Evolutionary conservation across 1,140 invertebrate genomes (phyloP).

Genomic region (Psix sp.): DNA sequence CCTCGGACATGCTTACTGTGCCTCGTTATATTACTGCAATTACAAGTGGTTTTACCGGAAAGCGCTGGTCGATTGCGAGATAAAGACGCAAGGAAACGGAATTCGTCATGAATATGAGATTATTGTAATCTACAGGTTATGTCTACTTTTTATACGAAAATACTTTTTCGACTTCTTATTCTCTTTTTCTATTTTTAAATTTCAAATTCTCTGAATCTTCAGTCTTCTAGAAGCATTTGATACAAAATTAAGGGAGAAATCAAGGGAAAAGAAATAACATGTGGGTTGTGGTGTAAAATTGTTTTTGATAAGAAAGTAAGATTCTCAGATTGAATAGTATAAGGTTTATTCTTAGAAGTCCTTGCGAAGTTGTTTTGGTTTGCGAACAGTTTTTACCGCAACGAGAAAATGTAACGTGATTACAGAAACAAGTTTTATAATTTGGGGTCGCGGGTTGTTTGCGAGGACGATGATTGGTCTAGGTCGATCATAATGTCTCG

Average conservation of each 20-base stretch:
- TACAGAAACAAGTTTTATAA: conserved; percentile 23
- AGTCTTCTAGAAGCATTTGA: no score
- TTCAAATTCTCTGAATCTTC: no score
- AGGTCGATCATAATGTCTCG: conserved; percentile 64
- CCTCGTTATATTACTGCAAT: conserved; percentile 30
- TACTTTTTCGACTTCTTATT: no score
- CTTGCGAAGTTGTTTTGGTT: background rate
- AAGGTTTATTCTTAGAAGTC: no score
- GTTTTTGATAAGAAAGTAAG: background rate
- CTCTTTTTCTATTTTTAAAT: no score
- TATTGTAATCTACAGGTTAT: no score
- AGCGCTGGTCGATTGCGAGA: conserved; percentile 12
- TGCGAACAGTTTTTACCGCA: background rate
- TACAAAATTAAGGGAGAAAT: no score
- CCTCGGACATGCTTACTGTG: background rate
- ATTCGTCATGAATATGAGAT: conserved; percentile 1
- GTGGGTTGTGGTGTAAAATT: background rate
- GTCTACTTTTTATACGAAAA: no score
- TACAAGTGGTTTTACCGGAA: conserved; percentile 38
- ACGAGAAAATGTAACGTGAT: conserved; percentile 10
- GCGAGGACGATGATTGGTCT: conserved; percentile 62
- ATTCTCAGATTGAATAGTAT: no score
- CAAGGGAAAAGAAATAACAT: background rate
- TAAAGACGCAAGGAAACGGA: conserved; percentile 9
- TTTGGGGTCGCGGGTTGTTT: conserved; percentile 38